Base-by-base conservation (phyloP, 2,797 vertebrate genomes). In the Etheostoma nigrum region DNA sequence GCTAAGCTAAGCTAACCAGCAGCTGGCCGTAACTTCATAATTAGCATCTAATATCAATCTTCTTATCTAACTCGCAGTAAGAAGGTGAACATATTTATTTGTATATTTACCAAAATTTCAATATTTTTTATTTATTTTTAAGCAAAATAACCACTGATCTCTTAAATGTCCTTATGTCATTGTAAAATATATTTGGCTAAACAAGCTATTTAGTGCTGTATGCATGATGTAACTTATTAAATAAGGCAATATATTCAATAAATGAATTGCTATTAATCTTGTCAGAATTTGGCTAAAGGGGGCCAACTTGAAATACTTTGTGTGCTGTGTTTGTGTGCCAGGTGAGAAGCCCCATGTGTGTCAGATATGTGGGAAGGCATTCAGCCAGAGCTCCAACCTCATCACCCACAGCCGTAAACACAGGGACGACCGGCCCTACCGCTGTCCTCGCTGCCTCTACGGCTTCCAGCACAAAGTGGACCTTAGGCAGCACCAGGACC, bases 341-440 rank as follows among this genome's bases (percentile, higher is more conserved):
- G 95, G 96, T 0, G 96, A 96, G 88, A 96, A 96, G 87, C 96
- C 96, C 0, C 95, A 96, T 3, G 93, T 94, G 55, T 96, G 96
- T 84, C 90, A 88, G 78, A 94, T 96, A 78, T 96, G 96, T 51
- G 95, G 95, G 14, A 95, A 95, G 70, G 94, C 94, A 1, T 96
- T 96, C 93, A 96, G 95, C 85, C 96, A 96, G 91, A 96, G 96
- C 87, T 96, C 95, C 72, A 96, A 96, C 90, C 95, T 96, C 79
- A 96, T 96, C 92, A 96, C 96, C 21, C 96, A 96, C 95, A 94
- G 93, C 76, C 90, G 95, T 18, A 96, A 96, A 81, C 96, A 96
- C 90, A 86, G 67, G 16, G 88, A 86, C 4, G 77, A 85, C 66
- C 89, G 90, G 65, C 93, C 95, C 27, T 90, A 93, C 88, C 83